Evolutionary conservation across 1,140 invertebrate genomes (phyloP).

Genomic region (Drosophila simulans): DNA sequence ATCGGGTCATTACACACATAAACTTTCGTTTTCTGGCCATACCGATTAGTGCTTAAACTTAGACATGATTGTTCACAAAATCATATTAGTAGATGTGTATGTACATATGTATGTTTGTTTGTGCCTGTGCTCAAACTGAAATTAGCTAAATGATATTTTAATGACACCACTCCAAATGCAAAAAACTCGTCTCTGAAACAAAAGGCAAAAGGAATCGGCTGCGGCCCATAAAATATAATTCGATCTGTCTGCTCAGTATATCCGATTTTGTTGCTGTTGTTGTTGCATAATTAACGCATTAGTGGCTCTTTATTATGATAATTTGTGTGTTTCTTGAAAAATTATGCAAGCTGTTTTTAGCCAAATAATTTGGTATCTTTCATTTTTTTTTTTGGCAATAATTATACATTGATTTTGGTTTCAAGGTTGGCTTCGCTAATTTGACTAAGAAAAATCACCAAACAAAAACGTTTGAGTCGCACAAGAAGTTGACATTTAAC

Average conservation of each 20-base stretch:
- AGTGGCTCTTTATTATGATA: slow-evolving; percentile 56
- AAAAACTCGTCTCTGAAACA: slow-evolving; percentile 39
- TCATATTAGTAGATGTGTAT: no score
- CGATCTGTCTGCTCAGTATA: slow-evolving; percentile 38
- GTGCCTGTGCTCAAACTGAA: slow-evolving; percentile 26
- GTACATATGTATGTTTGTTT: no score
- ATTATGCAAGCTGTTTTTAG: slow-evolving; percentile 47
- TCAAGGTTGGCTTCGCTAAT: slow-evolving; percentile 47
- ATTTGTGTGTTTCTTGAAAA: slow-evolving; percentile 48
- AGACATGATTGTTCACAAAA: background rate
- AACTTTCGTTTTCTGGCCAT: slow-evolving; percentile 42
- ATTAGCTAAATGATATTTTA: slow-evolving; percentile 58
- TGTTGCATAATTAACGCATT: slow-evolving; percentile 55
- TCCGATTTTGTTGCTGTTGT: slow-evolving; percentile 21
- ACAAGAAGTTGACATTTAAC: slow-evolving; percentile 43
- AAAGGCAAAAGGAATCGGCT: slow-evolving; percentile 34
- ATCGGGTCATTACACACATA: slow-evolving; percentile 34
- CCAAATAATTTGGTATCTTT: slow-evolving; percentile 39
- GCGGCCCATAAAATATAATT: slow-evolving; percentile 51
- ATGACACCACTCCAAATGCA: slow-evolving; percentile 36
- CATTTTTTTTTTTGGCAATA: slow-evolving; percentile 18
- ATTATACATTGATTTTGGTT: slow-evolving; percentile 53
- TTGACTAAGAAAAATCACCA: slow-evolving; percentile 40
- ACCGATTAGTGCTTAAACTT: slow-evolving; percentile 13
- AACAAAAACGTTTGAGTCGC: slow-evolving; percentile 20